Conservation (phyloP, 2,797 vertebrate genomes). For the Syngnathus acus region DNA sequence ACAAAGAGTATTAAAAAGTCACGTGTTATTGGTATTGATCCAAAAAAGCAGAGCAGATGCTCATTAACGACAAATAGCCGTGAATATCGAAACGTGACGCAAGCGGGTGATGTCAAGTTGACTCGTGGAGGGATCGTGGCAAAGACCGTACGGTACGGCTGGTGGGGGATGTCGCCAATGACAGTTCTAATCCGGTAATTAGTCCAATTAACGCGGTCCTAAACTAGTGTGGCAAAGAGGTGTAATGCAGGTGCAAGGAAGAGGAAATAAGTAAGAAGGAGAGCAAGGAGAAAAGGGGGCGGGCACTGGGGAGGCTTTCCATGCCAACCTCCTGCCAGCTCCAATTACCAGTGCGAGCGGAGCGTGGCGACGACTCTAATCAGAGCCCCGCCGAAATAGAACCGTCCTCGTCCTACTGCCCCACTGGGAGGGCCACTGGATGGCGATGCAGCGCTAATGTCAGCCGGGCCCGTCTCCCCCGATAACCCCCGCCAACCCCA, state of each 20-base stretch:
- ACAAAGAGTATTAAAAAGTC: too few relatives aligned
- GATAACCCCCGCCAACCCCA: slow-evolving; percentile 30
- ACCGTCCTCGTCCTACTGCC: slow-evolving; percentile 63
- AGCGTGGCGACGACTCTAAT: slow-evolving; percentile 73
- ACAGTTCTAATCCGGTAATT: slow-evolving; percentile 26
- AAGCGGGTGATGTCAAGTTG: neutral
- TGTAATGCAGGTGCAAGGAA: slow-evolving; percentile 39
- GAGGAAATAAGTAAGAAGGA: slow-evolving; percentile 15
- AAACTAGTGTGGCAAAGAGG: slow-evolving; percentile 18
- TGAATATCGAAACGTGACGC: neutral
- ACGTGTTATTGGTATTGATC: neutral
- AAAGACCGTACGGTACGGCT: too few relatives aligned
- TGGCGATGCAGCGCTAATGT: slow-evolving; percentile 51
- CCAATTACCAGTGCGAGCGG: slow-evolving; percentile 74
- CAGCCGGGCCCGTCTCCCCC: slow-evolving; percentile 38
- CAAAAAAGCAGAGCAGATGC: neutral
- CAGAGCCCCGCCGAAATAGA: slow-evolving; percentile 72
- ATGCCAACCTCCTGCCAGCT: slow-evolving; percentile 76
- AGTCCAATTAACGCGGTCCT: slow-evolving; percentile 27
- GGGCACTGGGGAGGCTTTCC: slow-evolving; percentile 40
- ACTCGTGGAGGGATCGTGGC: too few relatives aligned
- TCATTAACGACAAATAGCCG: neutral
- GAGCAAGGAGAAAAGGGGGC: slow-evolving; percentile 23
- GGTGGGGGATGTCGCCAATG: neutral
- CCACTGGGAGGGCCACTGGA: slow-evolving; percentile 60